Percentiles rank a stretch among this genome's conserved stretches.
Conservation (phyloP, 2,888 invertebrate genomes). For the Bombylius major region DNA sequence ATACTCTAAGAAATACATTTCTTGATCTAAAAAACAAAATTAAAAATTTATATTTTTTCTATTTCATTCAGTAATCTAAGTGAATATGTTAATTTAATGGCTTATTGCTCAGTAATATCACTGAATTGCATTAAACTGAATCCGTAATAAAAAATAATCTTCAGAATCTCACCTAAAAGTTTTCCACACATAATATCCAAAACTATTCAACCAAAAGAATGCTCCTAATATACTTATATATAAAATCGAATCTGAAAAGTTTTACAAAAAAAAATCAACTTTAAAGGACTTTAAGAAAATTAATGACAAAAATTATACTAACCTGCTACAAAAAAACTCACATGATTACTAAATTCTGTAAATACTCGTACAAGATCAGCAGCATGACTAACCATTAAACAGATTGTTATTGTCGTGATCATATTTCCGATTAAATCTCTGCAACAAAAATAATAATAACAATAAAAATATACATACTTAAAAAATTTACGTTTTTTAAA, state of each 20-base stretch:
- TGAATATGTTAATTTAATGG: background rate
- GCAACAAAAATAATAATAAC: slow-evolving; percentile 3
- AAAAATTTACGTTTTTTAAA: background rate
- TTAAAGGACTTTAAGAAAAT: too few species aligned
- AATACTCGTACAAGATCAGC: slow-evolving; percentile 68
- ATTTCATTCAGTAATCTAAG: background rate
- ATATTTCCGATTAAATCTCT: slow-evolving; percentile 72
- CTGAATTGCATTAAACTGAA: too few species aligned
- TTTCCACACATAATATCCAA: slow-evolving; percentile 80
- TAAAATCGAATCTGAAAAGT: slow-evolving; percentile 57
- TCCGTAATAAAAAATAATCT: too few species aligned
- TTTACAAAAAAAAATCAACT: slow-evolving; percentile 2
- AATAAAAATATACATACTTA: background rate
- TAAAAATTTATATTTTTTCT: background rate
- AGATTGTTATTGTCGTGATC: slow-evolving; percentile 66
- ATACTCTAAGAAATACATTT: slow-evolving; percentile 72
- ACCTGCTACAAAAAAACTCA: slow-evolving; percentile 72
- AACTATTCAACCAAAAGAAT: slow-evolving; percentile 76
- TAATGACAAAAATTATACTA: slow-evolving; percentile 18
- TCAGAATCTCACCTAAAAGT: slow-evolving; percentile 53
- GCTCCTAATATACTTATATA: slow-evolving; percentile 66
- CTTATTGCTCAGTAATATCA: too few species aligned
- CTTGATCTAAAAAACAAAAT: slow-evolving; percentile 48
- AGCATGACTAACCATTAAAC: slow-evolving; percentile 62
- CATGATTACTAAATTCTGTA: slow-evolving; percentile 66